Percentiles rank a stretch among this genome's conserved stretches.
Evolutionary conservation across 2,797 vertebrate genomes (phyloP).

Genomic region (Lutra lutra): DNA sequence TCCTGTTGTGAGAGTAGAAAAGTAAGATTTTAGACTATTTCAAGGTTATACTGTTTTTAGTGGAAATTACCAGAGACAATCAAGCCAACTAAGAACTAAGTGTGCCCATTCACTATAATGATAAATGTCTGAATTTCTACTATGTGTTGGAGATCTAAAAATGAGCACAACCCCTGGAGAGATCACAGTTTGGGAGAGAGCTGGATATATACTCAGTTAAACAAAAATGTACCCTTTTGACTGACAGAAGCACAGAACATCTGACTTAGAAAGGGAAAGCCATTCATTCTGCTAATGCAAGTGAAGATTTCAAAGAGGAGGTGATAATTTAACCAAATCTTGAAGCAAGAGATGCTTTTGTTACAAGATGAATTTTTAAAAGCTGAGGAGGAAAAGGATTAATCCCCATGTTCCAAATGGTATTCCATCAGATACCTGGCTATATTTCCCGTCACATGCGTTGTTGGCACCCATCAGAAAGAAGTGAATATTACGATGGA

Average conservation of each 20-base stretch:
- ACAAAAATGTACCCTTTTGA: neutral
- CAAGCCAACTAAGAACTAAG: neutral
- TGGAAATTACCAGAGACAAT: constrained; percentile 16
- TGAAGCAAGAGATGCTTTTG: neutral
- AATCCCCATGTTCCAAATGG: neutral
- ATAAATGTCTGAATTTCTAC: neutral
- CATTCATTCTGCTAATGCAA: constrained; percentile 2
- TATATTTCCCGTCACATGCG: neutral
- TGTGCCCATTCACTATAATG: neutral
- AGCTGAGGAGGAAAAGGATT: neutral
- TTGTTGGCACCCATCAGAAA: constrained; percentile 31
- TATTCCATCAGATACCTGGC: neutral
- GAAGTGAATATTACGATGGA: constrained; percentile 14
- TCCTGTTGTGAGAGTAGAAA: constrained; percentile 2
- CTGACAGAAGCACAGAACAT: neutral
- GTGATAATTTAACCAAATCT: constrained; percentile 2
- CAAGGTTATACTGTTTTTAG: constrained; percentile 32
- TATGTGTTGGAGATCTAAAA: neutral
- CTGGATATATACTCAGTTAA: neutral
- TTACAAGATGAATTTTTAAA: neutral
- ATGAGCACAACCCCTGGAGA: neutral
- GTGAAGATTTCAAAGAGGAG: constrained; percentile 6
- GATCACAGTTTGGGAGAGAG: neutral
- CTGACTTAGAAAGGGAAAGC: neutral
- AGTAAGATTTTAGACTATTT: constrained; percentile 20